A percentile compares a stretch with the other conserved stretches of the same genome.
phyloP scores from a whole-genome alignment of 2,797 vertebrate genomes.

The Iguana delicatissima region DNA sequence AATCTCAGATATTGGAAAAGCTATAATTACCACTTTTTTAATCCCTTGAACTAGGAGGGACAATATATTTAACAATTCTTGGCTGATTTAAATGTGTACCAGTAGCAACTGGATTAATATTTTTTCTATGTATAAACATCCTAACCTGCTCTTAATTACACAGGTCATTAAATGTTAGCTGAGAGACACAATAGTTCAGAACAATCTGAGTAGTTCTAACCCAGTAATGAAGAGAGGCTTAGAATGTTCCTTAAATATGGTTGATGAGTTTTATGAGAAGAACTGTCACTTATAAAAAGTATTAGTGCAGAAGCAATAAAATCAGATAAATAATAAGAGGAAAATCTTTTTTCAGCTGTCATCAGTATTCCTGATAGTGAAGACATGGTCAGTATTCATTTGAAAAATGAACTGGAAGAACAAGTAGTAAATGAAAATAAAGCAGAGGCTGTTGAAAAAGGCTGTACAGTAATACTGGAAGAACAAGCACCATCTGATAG shows the following conservation, averaged over 20 bases:
- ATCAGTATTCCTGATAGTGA: constrained; percentile 84
- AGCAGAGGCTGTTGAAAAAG: constrained; percentile 83
- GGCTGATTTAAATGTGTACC: background rate
- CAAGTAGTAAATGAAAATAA: constrained; percentile 75
- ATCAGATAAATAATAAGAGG: constrained; percentile 1
- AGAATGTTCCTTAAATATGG: background rate
- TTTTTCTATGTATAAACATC: background rate
- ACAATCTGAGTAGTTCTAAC: background rate
- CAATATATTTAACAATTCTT: background rate
- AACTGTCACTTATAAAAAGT: background rate
- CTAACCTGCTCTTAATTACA: background rate
- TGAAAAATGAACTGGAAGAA: constrained; percentile 75
- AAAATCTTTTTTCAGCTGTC: constrained; percentile 80
- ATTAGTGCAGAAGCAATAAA: constrained; percentile 22
- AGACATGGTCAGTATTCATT: constrained; percentile 77
- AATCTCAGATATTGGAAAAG: background rate
- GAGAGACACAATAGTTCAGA: background rate
- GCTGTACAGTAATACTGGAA: constrained; percentile 68
- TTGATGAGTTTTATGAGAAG: background rate
- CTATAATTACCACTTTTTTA: background rate
- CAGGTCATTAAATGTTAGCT: background rate
- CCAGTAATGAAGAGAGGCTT: background rate
- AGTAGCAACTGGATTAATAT: background rate
- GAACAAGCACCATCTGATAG: constrained; percentile 53
- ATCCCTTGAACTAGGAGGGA: background rate